Percentiles rank a stretch among this genome's conserved stretches.
These are phyloP conservation scores for Cygnus atratus DNA, from an alignment of 2,113 vertebrate genomes.

Conservation along the genomic window DNA sequence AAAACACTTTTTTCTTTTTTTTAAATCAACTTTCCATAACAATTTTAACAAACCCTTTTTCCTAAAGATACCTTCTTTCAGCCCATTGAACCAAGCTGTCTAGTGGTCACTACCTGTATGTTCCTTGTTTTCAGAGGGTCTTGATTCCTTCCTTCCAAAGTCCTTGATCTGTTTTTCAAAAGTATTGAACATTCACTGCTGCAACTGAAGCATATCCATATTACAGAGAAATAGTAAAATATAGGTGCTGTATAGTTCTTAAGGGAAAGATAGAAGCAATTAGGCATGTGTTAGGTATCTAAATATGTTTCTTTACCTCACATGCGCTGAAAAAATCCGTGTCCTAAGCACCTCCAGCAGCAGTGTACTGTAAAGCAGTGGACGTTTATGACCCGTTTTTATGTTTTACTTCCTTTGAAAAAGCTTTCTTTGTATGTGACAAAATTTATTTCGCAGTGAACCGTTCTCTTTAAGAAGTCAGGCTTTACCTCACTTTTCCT, in stretches of 20 bases:
- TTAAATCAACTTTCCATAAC: not conserved
- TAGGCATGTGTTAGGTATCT: not conserved
- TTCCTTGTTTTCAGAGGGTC: not conserved
- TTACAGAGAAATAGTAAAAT: not conserved
- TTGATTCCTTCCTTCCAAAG: not conserved
- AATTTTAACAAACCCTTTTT: not conserved
- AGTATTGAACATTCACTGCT: not conserved
- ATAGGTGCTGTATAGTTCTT: not conserved
- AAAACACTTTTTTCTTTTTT: not conserved
- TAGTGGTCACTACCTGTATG: not conserved
- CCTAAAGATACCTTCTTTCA: not conserved
- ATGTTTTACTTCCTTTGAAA: not conserved
- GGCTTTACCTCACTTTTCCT: not conserved
- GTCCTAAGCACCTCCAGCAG: not conserved
- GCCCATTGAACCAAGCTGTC: not conserved
- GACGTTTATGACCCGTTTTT: not conserved
- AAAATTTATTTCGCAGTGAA: not conserved
- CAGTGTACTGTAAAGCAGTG: not conserved
- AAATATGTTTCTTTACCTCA: not conserved
- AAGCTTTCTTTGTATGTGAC: not conserved
- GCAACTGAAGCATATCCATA: not conserved
- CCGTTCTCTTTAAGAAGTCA: not conserved
- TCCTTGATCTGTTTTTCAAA: not conserved
- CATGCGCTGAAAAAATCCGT: not conserved
- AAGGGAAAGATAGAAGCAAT: not conserved